A percentile compares a stretch with the other conserved stretches of the same genome.
Conservation (phyloP, 2,797 vertebrate species). For the Apodemus agrarius region DNA sequence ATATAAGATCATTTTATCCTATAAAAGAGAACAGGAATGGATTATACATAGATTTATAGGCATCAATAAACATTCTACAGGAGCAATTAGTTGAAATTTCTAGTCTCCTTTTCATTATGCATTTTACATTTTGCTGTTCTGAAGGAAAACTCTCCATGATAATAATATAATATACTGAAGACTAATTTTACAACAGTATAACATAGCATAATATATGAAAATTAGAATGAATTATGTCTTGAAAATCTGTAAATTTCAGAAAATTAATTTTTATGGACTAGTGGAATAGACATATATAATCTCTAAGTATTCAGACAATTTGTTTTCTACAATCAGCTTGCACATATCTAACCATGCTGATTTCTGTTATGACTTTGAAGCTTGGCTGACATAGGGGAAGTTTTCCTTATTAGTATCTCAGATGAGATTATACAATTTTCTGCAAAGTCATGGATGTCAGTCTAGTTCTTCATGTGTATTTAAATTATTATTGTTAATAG, state of each 20-base stretch:
- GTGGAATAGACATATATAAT: not conserved
- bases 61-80: not conserved
- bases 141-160: not conserved
- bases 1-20: not conserved
- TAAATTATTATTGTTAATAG: not conserved
- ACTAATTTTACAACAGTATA: not conserved
- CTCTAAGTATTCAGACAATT: not conserved
- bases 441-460: not conserved
- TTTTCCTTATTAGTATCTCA: not conserved
- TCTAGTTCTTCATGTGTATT: not conserved
- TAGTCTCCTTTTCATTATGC: not conserved
- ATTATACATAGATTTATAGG: not conserved
- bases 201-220: not conserved
- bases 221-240: not conserved
- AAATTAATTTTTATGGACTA: not conserved
- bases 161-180: not conserved
- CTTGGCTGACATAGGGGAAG: not conserved
- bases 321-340: not conserved
- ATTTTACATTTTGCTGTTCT: not conserved
- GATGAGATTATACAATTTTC: not conserved
- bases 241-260: not conserved
- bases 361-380: not conserved
- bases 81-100: not conserved
- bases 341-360: not conserved
- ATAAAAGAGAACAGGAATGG: not conserved